phyloP scores from a whole-genome alignment of 2,888 invertebrate genomes.

The Polyploca ridens region DNA sequence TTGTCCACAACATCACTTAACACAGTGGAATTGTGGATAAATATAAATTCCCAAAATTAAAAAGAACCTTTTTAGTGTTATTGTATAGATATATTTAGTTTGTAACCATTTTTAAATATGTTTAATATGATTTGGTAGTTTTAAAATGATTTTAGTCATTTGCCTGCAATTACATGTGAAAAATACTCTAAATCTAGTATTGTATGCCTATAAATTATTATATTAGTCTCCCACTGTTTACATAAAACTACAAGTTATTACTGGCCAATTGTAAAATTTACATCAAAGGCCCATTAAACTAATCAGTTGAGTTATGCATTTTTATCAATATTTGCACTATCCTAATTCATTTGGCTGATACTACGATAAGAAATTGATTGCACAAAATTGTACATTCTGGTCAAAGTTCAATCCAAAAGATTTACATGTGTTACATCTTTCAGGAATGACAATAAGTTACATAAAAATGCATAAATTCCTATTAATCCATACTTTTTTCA shows the following conservation, averaged over 20 bases:
- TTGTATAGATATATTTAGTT: background rate
- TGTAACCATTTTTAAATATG: background rate
- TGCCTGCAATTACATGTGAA: background rate
- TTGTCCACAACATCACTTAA: too few relatives aligned
- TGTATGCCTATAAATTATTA: background rate
- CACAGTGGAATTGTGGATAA: too few relatives aligned
- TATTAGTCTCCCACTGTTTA: background rate
- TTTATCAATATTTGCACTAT: background rate
- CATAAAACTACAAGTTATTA: background rate
- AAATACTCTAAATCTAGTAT: background rate
- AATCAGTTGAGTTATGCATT: background rate
- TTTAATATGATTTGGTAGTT: background rate
- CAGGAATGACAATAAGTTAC: background rate
- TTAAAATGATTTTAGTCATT: background rate
- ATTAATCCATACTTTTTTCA: constrained; percentile 14
- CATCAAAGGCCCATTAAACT: background rate
- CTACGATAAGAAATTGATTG: background rate
- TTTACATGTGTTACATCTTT: too few relatives aligned
- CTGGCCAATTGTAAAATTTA: background rate
- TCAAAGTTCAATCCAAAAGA: background rate
- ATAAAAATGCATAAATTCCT: background rate
- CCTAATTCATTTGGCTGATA: background rate
- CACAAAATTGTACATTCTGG: background rate
- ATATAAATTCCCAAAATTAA: too few relatives aligned
- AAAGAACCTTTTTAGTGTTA: too few relatives aligned